Evolutionary conservation across 1,140 invertebrate genomes (phyloP).

Genomic region (Aleiodes sp.): DNA sequence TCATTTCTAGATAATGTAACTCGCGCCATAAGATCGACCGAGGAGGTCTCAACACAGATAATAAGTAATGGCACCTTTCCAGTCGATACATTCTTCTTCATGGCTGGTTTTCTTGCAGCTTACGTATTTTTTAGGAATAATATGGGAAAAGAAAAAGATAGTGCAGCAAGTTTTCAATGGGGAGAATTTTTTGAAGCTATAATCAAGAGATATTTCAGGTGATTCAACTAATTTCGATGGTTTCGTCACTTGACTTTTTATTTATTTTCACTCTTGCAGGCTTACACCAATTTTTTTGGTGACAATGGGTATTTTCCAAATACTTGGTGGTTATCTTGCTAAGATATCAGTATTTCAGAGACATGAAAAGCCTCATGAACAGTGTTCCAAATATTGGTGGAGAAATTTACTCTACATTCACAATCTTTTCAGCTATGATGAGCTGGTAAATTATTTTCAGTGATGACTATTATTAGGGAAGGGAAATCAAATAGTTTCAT

Average conservation of each 20-base stretch:
- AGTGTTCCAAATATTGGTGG: constrained; percentile 72
- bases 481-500: no score
- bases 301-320: constrained; percentile 63
- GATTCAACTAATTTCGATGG: constrained; percentile 23
- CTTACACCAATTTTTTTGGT: constrained; percentile 69
- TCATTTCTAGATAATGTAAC: constrained; percentile 52
- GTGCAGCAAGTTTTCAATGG: constrained; percentile 41
- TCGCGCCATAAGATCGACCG: constrained; percentile 45
- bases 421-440: constrained; percentile 66
- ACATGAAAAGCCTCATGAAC: constrained; percentile 63
- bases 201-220: constrained; percentile 63
- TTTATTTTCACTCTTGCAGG: constrained; percentile 47
- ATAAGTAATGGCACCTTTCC: constrained; percentile 60
- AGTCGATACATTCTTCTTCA: constrained; percentile 66
- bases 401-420: constrained; percentile 73
- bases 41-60: constrained; percentile 54
- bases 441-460: constrained; percentile 58
- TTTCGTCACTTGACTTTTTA: neutral
- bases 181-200: constrained; percentile 49
- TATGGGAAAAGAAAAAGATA: constrained; percentile 37
- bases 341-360: constrained; percentile 65
- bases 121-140: constrained; percentile 56
- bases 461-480: no score
- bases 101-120: constrained; percentile 63
- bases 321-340: constrained; percentile 64